phyloP scores from a whole-genome alignment of 2,888 invertebrate species.

The Troides oblongomaculatus region DNA sequence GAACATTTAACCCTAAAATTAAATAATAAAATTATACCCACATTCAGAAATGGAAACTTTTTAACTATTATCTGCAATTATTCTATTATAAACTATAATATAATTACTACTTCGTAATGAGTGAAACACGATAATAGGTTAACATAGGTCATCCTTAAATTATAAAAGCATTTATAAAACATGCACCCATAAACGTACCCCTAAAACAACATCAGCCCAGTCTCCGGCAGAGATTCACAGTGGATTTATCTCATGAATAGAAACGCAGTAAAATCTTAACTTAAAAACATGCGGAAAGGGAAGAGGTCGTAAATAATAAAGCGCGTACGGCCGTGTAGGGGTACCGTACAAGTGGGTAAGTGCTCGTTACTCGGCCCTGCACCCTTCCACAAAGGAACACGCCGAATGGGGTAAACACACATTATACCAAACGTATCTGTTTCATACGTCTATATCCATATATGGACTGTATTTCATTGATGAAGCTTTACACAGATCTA shows the following conservation, averaged over 20 bases:
- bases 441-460: slow-evolving; percentile 50
- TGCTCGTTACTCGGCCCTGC: slow-evolving; percentile 67
- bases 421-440: slow-evolving; percentile 68
- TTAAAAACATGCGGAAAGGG: slow-evolving; percentile 76
- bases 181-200: slow-evolving; percentile 20
- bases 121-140: background rate
- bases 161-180: slow-evolving; percentile 17
- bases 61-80: background rate
- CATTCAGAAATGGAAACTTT: too few relatives aligned
- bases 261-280: slow-evolving; percentile 76
- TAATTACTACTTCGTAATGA: background rate
- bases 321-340: slow-evolving; percentile 63
- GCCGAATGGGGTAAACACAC: slow-evolving; percentile 68
- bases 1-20: too few relatives aligned
- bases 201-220: slow-evolving; percentile 33
- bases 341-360: slow-evolving; percentile 62
- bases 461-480: slow-evolving; percentile 11
- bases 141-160: slow-evolving; percentile 1
- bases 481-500: slow-evolving; percentile 5
- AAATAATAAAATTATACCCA: too few relatives aligned
- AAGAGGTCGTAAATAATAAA: slow-evolving; percentile 77
- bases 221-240: slow-evolving; percentile 51
- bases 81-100: background rate
- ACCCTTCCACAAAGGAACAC: slow-evolving; percentile 70
- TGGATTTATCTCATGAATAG: slow-evolving; percentile 72